Evolutionary conservation across 1,140 invertebrate genomes (phyloP).

Genomic region (Elymnias hypermnestra): DNA sequence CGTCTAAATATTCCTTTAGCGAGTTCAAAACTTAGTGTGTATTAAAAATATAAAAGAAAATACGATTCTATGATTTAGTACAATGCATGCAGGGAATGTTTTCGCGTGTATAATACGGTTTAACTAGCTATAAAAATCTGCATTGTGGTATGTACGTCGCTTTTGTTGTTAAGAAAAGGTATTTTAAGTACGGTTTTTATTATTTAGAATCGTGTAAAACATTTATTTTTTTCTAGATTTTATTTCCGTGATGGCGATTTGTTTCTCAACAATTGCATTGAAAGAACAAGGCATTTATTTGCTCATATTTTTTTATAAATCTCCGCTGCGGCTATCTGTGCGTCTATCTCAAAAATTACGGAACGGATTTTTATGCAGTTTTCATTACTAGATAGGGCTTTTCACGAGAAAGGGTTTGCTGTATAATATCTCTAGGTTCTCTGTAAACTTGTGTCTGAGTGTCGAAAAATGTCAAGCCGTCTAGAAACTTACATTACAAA

Average conservation of each 20-base stretch:
- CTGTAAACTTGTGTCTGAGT: too few relatives aligned
- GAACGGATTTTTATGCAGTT: too few relatives aligned
- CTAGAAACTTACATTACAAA: too few relatives aligned
- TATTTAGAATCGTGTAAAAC: conserved; percentile 5
- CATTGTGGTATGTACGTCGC: conserved; percentile 9
- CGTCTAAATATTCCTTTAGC: neutral
- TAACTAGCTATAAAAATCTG: conserved; percentile 17
- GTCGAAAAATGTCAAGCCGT: too few relatives aligned
- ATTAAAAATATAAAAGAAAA: neutral
- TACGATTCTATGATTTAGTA: conserved; percentile 13
- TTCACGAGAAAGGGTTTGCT: too few relatives aligned
- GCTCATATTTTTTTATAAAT: neutral
- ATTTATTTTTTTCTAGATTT: neutral
- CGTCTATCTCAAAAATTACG: too few relatives aligned
- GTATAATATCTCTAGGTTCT: too few relatives aligned
- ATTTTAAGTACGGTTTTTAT: conserved; percentile 10
- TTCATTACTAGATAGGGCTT: too few relatives aligned
- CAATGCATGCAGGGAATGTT: conserved; percentile 7
- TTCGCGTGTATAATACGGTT: conserved; percentile 3
- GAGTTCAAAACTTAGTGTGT: conserved; percentile 3
- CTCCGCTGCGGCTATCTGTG: too few relatives aligned
- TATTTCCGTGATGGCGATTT: too few relatives aligned
- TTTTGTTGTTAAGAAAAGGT: conserved; percentile 8
- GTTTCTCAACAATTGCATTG: too few relatives aligned
- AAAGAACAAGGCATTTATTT: too few relatives aligned